Percentiles rank a stretch among this genome's conserved stretches.
These are phyloP conservation scores for Euura saliciscinereae DNA, from an alignment of 1,140 invertebrate genomes.

Conservation along the genomic window DNA sequence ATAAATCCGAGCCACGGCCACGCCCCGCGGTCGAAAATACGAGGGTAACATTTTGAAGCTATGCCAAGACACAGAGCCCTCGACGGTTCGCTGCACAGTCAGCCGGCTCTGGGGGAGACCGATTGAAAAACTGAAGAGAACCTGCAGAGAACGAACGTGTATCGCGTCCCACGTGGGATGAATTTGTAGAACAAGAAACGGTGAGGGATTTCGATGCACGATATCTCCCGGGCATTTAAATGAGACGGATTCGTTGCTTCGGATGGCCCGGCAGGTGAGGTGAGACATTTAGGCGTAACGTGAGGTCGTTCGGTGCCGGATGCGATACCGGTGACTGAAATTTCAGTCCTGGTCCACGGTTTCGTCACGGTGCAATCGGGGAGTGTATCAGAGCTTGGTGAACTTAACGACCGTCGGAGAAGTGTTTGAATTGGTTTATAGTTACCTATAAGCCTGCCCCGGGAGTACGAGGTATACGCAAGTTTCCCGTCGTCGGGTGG, in stretches of 20 bases:
- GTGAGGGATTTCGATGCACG: no score
- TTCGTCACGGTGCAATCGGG: background rate
- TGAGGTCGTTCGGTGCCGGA: background rate
- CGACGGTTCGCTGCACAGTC: background rate
- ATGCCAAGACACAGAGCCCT: constrained; percentile 3
- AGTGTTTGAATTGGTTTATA: constrained; percentile 6
- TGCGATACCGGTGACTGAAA: background rate
- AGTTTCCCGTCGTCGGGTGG: background rate
- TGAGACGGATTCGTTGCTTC: background rate
- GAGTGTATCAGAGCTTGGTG: background rate
- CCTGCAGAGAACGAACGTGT: no score
- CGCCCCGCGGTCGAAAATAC: constrained; percentile 12
- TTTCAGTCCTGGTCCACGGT: background rate
- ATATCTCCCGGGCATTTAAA: no score
- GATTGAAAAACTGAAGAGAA: no score
- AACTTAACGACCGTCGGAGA: background rate
- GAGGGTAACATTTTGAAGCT: constrained; percentile 9
- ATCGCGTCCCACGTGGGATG: no score
- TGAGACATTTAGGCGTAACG: constrained; percentile 3
- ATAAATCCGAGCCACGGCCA: constrained; percentile 1
- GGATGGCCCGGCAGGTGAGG: background rate
- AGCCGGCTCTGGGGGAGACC: background rate
- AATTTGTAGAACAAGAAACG: no score
- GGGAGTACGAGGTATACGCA: background rate
- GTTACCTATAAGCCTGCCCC: background rate